Conservation (phyloP, 2,888 invertebrate genomes). For the Agonopterix alstromeriana region DNA sequence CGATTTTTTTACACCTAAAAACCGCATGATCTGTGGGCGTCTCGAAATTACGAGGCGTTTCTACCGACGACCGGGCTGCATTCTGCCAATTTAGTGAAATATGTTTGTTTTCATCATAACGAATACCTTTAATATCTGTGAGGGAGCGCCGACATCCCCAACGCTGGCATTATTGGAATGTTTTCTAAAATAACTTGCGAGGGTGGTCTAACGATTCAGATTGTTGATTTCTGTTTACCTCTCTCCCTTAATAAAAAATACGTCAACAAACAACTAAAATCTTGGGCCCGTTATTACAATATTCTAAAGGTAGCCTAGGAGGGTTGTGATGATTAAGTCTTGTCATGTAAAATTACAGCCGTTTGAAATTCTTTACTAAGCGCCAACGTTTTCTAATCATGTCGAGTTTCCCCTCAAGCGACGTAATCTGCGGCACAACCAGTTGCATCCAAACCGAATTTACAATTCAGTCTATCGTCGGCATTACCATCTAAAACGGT, state of each 20-base stretch:
- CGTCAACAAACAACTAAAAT: neutral
- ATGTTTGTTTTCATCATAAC: constrained; percentile 68
- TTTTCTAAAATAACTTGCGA: constrained; percentile 56
- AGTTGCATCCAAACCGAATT: constrained; percentile 37
- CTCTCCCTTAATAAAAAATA: constrained; percentile 5
- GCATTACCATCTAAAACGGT: constrained; percentile 43
- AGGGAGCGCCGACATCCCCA: constrained; percentile 38
- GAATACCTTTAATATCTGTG: constrained; percentile 43
- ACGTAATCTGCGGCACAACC: constrained; percentile 16
- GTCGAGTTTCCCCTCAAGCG: constrained; percentile 18
- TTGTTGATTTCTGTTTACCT: constrained; percentile 26
- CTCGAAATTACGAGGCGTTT: constrained; percentile 65
- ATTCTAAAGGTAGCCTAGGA: no score
- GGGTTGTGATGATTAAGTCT: constrained; percentile 36
- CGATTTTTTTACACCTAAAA: constrained; percentile 76
- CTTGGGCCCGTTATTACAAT: constrained; percentile 9
- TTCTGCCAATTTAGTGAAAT: constrained; percentile 61
- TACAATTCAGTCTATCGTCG: constrained; percentile 39
- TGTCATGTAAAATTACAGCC: constrained; percentile 49
- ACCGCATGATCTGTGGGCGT: constrained; percentile 70
- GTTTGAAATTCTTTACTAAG: constrained; percentile 23
- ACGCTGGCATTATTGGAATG: constrained; percentile 41
- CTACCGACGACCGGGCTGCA: constrained; percentile 51
- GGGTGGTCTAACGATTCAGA: constrained; percentile 50
- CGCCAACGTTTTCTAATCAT: constrained; percentile 27